These are phyloP conservation scores for Dolichomitus sp. DNA, from an alignment of 2,888 invertebrate species.

Conservation along the genomic window DNA sequence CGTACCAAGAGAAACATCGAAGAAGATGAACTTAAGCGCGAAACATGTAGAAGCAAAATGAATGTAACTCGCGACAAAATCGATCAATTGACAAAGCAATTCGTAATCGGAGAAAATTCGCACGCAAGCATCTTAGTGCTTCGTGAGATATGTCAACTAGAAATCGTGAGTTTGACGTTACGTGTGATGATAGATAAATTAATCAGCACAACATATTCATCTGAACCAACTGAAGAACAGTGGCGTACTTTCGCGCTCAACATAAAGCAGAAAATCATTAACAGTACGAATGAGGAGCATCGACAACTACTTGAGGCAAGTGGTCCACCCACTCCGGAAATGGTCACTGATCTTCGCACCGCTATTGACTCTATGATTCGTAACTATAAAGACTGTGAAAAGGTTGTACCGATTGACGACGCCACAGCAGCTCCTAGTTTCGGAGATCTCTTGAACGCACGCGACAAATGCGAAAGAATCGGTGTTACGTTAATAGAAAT, in stretches of 20 bases:
- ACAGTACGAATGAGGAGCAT: neutral
- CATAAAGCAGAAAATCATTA: slow-evolving; percentile 1
- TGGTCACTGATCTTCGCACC: neutral
- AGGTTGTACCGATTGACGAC: neutral
- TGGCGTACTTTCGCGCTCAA: neutral
- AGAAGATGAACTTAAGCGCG: neutral
- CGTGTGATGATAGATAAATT: neutral
- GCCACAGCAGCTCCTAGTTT: neutral
- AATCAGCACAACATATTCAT: neutral
- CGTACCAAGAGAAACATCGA: neutral
- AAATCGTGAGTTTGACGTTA: neutral
- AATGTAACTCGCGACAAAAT: neutral
- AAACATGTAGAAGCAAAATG: neutral
- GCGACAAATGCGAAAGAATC: slow-evolving; percentile 5
- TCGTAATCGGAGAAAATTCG: slow-evolving; percentile 9
- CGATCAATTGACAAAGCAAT: neutral
- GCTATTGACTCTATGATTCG: neutral
- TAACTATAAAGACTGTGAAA: neutral
- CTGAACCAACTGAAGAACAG: slow-evolving; percentile 3
- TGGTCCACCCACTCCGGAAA: slow-evolving; percentile 4
- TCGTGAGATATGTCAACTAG: neutral
- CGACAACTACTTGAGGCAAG: neutral
- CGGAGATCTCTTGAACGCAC: neutral
- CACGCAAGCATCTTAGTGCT: slow-evolving; percentile 3
- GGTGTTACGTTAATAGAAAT: neutral